Percentiles rank a stretch among this genome's conserved stretches.
Conservation (phyloP, 2,113 vertebrate species). For the Indicator maculatus region DNA sequence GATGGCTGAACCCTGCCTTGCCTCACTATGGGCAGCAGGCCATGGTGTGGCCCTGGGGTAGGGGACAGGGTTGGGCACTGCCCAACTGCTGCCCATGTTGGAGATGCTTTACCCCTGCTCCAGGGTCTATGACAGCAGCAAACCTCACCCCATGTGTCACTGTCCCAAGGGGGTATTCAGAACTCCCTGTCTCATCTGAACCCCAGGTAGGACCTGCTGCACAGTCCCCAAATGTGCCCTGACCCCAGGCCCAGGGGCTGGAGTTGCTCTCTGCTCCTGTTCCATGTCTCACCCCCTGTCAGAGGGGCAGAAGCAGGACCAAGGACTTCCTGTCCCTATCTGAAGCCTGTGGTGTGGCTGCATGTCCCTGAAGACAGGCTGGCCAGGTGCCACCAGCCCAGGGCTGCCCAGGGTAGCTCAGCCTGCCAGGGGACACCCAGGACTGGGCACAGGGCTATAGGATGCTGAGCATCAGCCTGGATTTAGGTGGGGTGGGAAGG, state of each 20-base stretch:
- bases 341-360: not conserved
- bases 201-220: no score
- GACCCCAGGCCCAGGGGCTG: fast-evolving
- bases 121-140: not conserved
- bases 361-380: fast-evolving
- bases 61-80: not conserved
- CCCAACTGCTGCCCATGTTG: not conserved
- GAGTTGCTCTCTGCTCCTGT: not conserved
- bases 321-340: not conserved
- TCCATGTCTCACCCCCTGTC: fast-evolving
- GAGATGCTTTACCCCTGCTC: not conserved
- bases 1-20: not conserved
- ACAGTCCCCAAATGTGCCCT: not conserved
- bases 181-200: not conserved
- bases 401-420: not conserved
- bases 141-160: fast-evolving
- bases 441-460: fast-evolving
- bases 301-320: not conserved
- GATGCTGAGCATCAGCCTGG: not conserved
- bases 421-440: not conserved
- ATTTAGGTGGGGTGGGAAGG: not conserved
- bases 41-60: not conserved
- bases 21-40: not conserved
- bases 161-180: not conserved
- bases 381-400: not conserved